Evolutionary conservation across 2,888 invertebrate genomes (phyloP), one percentile per base, ranked within the genome.

Genomic region (Tuta absoluta): DNA sequence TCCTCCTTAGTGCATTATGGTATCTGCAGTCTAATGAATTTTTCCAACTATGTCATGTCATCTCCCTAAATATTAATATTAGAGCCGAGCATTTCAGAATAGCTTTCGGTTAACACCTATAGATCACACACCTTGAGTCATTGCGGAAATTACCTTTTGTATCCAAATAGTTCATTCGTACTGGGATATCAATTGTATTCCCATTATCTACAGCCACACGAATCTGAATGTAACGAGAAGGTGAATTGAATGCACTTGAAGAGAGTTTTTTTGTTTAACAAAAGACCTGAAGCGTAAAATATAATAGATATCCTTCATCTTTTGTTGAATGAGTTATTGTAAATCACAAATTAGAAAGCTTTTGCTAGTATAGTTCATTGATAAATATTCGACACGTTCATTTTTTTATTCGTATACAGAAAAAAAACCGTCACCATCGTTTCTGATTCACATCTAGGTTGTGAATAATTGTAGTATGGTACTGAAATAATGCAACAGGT

Each of bases 301-400:
- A 21, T 49, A 21, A 49, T 49, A 23, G 19, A 19, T 49, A 19
- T 23, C 49, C 21, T 11, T 21, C 21, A 49, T 21, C 49, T 23
- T 49, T 49, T 49, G 49, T 49, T 49, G 2, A 49, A 19, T 21
- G 21, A 23, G 49, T 19, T 23, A 49, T 49, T 49, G 49, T 49
- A 49, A 49, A 49, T 19, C 21, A 21, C 21, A 49, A 49, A 45
- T 21, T 49, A 11, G 49, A 49, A 21, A 21, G 21, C 10, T 21
- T 17, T 49, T 10, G 49, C 21, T 1, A 21, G 49, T 49, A 11
- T 11, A 2, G 21, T 49, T 49, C 11, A 19, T 49, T 49, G 10
- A 12, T 19, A 21, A 49, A 33, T 8, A 10, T 33, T 33, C 33
- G 33, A 8, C 8, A 10, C 33, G 33, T 33, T n/a, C n/a, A n/a